Base-by-base conservation (phyloP, 2,113 vertebrate genomes). In the Rhinoderma darwinii region DNA sequence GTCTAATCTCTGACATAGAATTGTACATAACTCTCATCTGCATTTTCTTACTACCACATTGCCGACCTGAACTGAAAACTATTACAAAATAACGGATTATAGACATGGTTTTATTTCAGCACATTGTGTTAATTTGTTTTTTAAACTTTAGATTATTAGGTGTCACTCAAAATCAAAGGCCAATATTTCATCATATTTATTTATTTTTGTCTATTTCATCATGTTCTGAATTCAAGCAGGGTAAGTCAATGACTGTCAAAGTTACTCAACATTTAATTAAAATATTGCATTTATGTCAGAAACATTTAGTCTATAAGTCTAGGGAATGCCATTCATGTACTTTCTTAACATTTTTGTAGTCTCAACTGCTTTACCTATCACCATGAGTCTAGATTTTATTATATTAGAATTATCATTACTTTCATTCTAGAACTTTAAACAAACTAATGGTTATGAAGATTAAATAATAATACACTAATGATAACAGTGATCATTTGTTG, bases 261-360 rank as follows among this genome's bases (percentile, higher is more conserved):
- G n/a, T 18, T 82, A 35, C 81, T 44, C 25, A 70, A 68, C 27
- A 70, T 83, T 68, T 70, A 83, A 83, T 66, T 47, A 30, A 83
- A 63, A 63, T 47, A 50, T 10, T 68, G 41, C 27, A 83, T 68
- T 70, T 83, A 70, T 83, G 61, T 83, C 41, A 70, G 39, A 63
- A 43, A 43, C 81, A 70, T 44, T 43, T 32, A 43, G 27, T 30
- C 81, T 30, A 11, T 15, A 50, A 30, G 59, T 50, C 59, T 70
- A 50, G 32, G 63, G 41, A 83, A 83, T 70, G 41, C 39, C 41
- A 50, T 83, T 50, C 43, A 50, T 70, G 81, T 83, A 32, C 11
- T 83, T 82, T 82, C 39, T 44, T 63, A 63, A 82, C 27, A 32
- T 63, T 59, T 50, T 43, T 83, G 81, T 27, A 70, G 27, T 27